These are phyloP conservation scores for Cephus pygmeus DNA, from an alignment of 2,888 invertebrate genomes.

Conservation along the genomic window DNA sequence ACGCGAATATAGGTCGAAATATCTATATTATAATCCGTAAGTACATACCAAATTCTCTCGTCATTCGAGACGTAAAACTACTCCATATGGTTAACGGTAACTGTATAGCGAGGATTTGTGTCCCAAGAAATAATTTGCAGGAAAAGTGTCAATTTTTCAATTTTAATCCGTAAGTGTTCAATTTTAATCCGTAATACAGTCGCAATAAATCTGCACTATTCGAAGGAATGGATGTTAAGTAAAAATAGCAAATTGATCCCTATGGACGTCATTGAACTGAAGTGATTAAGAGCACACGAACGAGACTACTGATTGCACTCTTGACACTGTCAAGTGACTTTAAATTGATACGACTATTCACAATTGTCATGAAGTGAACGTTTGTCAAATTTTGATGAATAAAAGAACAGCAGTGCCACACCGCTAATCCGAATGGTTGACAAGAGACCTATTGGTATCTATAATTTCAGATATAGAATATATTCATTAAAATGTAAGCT, in stretches of 20 bases:
- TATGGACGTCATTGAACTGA: slow-evolving; percentile 19
- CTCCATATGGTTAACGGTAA: not conserved
- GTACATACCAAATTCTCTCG: not conserved
- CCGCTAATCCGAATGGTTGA: not conserved
- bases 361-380: not conserved
- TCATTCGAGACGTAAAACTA: not conserved
- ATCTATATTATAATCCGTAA: not conserved
- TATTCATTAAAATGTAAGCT: not conserved
- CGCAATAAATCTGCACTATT: not conserved
- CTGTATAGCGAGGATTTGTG: not conserved
- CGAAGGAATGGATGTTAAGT: not conserved
- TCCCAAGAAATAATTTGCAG: not conserved
- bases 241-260: slow-evolving; percentile 25
- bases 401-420: not conserved
- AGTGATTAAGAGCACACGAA: not conserved
- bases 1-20: not conserved
- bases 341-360: not conserved
- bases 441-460: not conserved
- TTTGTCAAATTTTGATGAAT: not conserved
- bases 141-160: not conserved
- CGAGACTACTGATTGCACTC: not conserved
- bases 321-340: not conserved
- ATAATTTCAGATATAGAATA: not conserved
- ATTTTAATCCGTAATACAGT: no score
- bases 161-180: no score